A percentile compares a stretch with the other conserved stretches of the same genome.
phyloP scores from a whole-genome alignment of 2,113 vertebrate species.

The Phasianus colchicus region DNA sequence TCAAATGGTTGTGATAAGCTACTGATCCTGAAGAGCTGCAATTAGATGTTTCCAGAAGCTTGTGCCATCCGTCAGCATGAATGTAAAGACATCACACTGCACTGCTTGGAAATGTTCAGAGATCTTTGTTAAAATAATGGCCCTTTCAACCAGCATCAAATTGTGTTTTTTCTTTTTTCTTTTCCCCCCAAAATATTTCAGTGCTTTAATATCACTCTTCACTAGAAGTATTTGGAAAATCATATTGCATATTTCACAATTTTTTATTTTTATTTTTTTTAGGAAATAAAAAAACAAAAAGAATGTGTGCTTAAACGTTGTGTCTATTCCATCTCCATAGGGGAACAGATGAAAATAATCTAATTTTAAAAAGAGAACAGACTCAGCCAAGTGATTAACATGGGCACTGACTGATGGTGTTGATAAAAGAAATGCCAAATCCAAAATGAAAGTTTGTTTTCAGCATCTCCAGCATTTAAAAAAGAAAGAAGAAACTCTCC shows the following conservation, averaged over 20 bases:
- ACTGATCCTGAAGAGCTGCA: constrained; percentile 29
- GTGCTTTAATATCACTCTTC: not conserved
- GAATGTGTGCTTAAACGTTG: accelerated
- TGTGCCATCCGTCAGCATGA: constrained; percentile 33
- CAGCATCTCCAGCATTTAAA: not conserved
- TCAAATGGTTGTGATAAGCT: constrained; percentile 57
- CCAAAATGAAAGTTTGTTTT: not conserved
- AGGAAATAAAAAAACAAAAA: accelerated
- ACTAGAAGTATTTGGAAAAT: not conserved
- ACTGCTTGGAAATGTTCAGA: not conserved
- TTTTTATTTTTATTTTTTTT: too few relatives aligned
- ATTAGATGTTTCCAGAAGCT: constrained; percentile 64
- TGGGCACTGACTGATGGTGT: not conserved
- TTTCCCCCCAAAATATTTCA: too few relatives aligned
- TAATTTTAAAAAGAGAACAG: not conserved
- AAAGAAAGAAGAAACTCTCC: not conserved
- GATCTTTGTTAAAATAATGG: not conserved
- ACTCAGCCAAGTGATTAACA: not conserved
- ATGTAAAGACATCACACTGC: not conserved
- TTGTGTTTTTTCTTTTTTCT: too few relatives aligned
- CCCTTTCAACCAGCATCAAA: not conserved
- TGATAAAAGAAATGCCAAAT: not conserved
- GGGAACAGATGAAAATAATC: not conserved
- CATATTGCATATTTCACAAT: not conserved
- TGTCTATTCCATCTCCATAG: not conserved